Evolutionary conservation across 2,888 invertebrate genomes (phyloP).

Genomic region (Teleogryllus oceanicus): DNA sequence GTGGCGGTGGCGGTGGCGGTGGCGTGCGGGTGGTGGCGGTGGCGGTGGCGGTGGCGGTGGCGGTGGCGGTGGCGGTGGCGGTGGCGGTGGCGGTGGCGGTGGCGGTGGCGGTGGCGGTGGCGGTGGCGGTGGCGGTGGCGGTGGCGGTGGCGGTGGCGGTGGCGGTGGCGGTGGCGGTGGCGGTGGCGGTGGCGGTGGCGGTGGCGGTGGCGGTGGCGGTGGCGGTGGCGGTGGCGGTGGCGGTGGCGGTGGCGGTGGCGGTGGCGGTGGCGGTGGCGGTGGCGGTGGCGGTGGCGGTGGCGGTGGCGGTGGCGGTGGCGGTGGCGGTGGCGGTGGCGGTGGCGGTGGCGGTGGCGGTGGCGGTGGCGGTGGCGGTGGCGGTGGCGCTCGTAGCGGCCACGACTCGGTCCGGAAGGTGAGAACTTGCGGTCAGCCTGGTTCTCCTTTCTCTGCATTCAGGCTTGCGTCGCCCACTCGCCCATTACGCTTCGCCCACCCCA

Average conservation of each 20-base stretch:
- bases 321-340: background rate
- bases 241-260: too few relatives aligned
- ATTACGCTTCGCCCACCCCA: too few relatives aligned
- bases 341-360: background rate
- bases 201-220: background rate
- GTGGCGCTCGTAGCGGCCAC: too few relatives aligned
- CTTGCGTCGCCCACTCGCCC: too few relatives aligned
- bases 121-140: background rate
- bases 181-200: background rate
- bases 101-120: background rate
- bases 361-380: background rate
- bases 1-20: rapidly evolving
- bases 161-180: background rate
- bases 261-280: background rate
- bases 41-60: background rate
- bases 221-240: too few relatives aligned
- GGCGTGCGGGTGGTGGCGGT: background rate
- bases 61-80: background rate
- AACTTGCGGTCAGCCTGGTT: too few relatives aligned
- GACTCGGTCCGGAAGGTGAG: too few relatives aligned
- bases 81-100: background rate
- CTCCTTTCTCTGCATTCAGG: too few relatives aligned
- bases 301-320: background rate
- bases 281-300: background rate
- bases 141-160: background rate